Conservation (phyloP, 2,888 invertebrate genomes). For the Drosophila hamatofila region DNA sequence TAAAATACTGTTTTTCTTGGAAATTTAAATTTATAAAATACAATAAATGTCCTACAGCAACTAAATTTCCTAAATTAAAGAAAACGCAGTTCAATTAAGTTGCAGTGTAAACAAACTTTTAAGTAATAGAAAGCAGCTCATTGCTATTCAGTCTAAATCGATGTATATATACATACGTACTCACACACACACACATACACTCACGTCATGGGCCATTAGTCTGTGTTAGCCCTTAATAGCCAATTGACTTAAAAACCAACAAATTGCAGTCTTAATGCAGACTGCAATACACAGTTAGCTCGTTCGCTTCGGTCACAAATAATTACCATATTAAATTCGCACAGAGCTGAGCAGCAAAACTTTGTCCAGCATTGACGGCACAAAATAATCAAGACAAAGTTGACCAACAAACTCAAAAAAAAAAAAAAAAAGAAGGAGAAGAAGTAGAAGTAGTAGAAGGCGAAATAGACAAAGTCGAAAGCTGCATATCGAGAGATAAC, state of each 20-base stretch:
- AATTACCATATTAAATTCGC: slow-evolving; percentile 69
- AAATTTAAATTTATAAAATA: not conserved
- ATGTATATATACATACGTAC: not conserved
- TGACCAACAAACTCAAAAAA: slow-evolving; percentile 50
- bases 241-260: slow-evolving; percentile 22
- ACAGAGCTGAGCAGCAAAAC: slow-evolving; percentile 42
- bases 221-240: slow-evolving; percentile 9
- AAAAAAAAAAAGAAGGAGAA: not conserved
- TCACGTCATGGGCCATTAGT: slow-evolving; percentile 1
- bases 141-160: too few species aligned
- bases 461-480: not conserved
- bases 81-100: not conserved
- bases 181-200: not conserved
- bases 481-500: slow-evolving; percentile 70
- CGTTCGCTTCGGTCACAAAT: slow-evolving; percentile 45
- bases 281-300: slow-evolving; percentile 15
- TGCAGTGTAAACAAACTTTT: not conserved
- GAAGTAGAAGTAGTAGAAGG: not conserved
- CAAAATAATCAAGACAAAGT: slow-evolving; percentile 62
- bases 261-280: slow-evolving; percentile 28
- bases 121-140: not conserved
- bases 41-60: too few species aligned
- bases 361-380: slow-evolving; percentile 48
- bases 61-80: too few species aligned
- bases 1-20: not conserved